These are phyloP conservation scores for Enteromius argenteus DNA, from an alignment of 2,797 vertebrate genomes.

Conservation along the genomic window DNA sequence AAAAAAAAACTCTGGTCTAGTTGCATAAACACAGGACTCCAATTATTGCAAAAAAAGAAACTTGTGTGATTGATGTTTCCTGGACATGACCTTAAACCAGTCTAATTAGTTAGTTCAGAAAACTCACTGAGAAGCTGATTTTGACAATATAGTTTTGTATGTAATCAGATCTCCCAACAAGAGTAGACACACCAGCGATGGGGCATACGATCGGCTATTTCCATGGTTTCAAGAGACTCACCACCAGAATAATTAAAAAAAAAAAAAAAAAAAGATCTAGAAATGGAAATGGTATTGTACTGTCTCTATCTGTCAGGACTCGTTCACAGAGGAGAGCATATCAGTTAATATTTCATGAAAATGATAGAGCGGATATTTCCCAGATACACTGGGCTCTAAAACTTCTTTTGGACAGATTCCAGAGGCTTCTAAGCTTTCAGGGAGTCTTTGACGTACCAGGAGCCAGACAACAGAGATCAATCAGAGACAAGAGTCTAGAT, in stretches of 20 bases:
- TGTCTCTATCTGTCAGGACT: conserved; percentile 5
- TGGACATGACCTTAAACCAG: not conserved
- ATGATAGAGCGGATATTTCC: conserved; percentile 40
- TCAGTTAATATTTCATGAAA: conserved; percentile 53
- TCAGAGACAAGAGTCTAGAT: conserved; percentile 48
- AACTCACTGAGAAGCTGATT: not conserved
- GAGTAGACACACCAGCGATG: not conserved
- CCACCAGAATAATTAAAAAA: not conserved
- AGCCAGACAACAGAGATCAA: conserved; percentile 46
- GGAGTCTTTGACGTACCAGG: conserved; percentile 29
- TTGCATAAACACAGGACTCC: not conserved
- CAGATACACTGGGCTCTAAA: conserved; percentile 28
- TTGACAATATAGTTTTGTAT: not conserved
- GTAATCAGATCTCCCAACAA: not conserved
- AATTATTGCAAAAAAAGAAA: not conserved
- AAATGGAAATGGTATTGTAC: conserved; percentile 7
- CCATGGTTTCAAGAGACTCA: not conserved
- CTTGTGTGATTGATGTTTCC: not conserved
- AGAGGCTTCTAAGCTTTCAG: conserved; percentile 46
- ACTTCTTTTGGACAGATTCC: conserved; percentile 39
- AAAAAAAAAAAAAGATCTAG: not conserved
- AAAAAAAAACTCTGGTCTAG: too few species aligned
- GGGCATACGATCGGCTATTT: not conserved
- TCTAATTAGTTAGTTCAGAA: not conserved
- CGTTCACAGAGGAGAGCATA: conserved; percentile 4